Evolutionary conservation across 23 tunicate genomes (phyloP), one percentile per base, ranked within the genome.

Genomic region (Botrylloides violaceus): DNA sequence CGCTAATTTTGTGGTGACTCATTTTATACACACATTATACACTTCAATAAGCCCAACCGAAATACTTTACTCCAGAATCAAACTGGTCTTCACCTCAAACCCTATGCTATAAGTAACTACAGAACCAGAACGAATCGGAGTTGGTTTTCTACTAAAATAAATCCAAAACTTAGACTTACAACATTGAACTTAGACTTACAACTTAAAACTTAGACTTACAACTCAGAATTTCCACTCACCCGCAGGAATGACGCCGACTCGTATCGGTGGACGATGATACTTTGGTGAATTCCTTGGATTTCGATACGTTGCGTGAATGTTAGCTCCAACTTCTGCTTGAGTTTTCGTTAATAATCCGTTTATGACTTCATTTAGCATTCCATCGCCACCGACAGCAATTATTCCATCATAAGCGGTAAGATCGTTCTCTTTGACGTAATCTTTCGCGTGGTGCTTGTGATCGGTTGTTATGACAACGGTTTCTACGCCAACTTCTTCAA

Each of bases 331-430:
- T 29, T 55, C 37, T 2, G 50, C 58, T 56, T 90, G 97, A 2
- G 80, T 75, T 33, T 71, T 70, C 26, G 65, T n/a, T 39, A 90
- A 37, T 31, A 90, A 50, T 37, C 97, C 97, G 53, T 90, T 90
- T 1, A 82, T 70, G 55, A 90, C 62, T 78, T 90, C 97, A 66
- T 83, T 79, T 21, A 50, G 30, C 85, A 90, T 90, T 25, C 97
- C 97, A 83, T 90, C 97, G 4, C 97, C 97, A 50, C 97, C 97
- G 49, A 90, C 97, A 53, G 97, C 90, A 31, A 90, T 49, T 4
- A 90, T 79, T 32, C 97, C 97, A 68, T 80, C 85, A 66, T 39
- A 78, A 4, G 29, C 37, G 5, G 79, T 59, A 7, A 90, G 27
- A 59, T 83, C 85, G 31, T 71, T 64, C 38, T 37, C 62, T 79